Conservation (phyloP, 2,113 vertebrate genomes). For the Pelecanoides urinatrix region DNA sequence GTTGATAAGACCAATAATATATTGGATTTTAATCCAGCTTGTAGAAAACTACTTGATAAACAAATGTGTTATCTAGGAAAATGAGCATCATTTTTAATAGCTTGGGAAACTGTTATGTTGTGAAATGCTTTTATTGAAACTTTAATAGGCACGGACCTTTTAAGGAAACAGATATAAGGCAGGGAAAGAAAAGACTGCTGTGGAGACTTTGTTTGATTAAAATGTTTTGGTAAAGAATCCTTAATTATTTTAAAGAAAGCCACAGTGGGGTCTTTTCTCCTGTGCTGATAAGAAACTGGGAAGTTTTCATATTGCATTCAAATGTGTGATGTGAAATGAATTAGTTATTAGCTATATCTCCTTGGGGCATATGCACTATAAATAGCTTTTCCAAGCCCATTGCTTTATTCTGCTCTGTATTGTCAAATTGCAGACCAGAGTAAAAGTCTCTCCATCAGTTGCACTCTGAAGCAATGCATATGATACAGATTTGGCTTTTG, state of each 20-base stretch:
- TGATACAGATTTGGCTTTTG: neutral
- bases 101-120: neutral
- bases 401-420: neutral
- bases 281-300: constrained; percentile 19
- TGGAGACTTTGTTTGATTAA: constrained; percentile 30
- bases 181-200: neutral
- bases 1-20: neutral
- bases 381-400: constrained; percentile 42
- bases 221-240: constrained; percentile 50
- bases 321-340: constrained; percentile 37
- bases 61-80: neutral
- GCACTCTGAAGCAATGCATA: neutral
- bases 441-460: neutral
- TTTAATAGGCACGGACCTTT: neutral
- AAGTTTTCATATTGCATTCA: constrained; percentile 44
- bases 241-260: constrained; percentile 53
- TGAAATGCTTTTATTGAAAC: neutral
- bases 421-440: neutral
- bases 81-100: neutral
- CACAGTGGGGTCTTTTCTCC: constrained; percentile 15
- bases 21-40: neutral
- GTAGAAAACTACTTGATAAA: neutral
- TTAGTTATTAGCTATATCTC: constrained; percentile 35
- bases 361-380: constrained; percentile 25
- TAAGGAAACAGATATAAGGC: neutral